Percentiles rank a stretch among this genome's conserved stretches.
Conservation (phyloP, 2,797 vertebrate genomes). For the Sylvia borin region DNA sequence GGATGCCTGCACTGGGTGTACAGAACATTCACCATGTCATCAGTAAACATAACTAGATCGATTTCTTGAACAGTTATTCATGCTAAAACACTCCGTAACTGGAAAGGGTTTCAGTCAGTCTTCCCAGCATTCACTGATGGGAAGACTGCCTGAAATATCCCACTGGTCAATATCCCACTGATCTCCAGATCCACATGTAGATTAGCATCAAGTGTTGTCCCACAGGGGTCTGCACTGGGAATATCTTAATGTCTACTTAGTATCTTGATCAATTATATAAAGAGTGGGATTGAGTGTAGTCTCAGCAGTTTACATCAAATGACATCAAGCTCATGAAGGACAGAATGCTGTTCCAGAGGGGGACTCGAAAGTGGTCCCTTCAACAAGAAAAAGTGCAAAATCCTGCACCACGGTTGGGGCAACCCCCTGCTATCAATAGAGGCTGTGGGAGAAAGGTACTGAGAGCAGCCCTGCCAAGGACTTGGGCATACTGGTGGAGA, state of each 20-base stretch:
- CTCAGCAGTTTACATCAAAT: background rate
- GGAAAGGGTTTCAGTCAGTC: background rate
- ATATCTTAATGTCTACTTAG: background rate
- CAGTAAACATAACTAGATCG: background rate
- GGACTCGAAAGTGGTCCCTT: rapidly evolving
- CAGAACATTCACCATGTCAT: background rate
- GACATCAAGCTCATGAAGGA: background rate
- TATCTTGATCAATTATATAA: background rate
- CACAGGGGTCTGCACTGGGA: rapidly evolving
- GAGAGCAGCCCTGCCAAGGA: background rate
- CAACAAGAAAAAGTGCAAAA: background rate
- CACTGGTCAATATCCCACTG: background rate
- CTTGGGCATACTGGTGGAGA: too few species aligned
- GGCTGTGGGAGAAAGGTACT: background rate
- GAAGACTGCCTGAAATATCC: background rate
- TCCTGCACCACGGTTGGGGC: rapidly evolving
- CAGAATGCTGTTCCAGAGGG: background rate
- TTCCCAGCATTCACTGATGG: background rate
- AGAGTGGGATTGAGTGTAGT: background rate
- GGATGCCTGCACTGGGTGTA: background rate
- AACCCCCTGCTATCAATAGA: rapidly evolving
- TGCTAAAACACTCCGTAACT: background rate
- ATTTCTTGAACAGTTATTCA: background rate
- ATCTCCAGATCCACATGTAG: background rate
- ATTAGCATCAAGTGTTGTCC: background rate